Evolutionary conservation across 1,140 invertebrate species (phyloP).

Genomic region (Chionoecetes opilio): DNA sequence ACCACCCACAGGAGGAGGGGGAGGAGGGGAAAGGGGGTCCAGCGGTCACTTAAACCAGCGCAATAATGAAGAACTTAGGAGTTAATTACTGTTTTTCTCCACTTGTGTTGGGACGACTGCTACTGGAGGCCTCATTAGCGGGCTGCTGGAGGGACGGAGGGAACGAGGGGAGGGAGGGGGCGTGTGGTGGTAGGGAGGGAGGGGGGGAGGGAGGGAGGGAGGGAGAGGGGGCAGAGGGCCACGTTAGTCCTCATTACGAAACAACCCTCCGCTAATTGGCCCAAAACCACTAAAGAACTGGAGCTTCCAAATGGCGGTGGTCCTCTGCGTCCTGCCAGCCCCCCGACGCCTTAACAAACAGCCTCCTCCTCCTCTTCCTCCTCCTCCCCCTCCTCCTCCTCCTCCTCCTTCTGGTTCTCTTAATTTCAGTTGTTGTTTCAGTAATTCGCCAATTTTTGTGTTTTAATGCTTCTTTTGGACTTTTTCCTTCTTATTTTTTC

Average conservation of each 20-base stretch:
- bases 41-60: slow-evolving; percentile 49
- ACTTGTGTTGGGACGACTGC: slow-evolving; percentile 41
- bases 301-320: slow-evolving; percentile 15
- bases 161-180: neutral
- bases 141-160: neutral
- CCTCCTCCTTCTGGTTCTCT: neutral
- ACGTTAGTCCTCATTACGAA: slow-evolving; percentile 52
- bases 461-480: neutral
- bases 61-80: slow-evolving; percentile 66
- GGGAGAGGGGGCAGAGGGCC: neutral
- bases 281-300: slow-evolving; percentile 34
- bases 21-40: neutral
- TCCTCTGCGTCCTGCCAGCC: neutral
- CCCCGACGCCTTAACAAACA: too few relatives aligned
- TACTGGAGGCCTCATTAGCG: slow-evolving; percentile 45
- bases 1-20: neutral
- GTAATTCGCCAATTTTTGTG: too few relatives aligned
- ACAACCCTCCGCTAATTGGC: slow-evolving; percentile 59
- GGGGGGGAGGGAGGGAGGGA: neutral
- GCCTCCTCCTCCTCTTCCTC: slow-evolving; percentile 11
- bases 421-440: too few relatives aligned
- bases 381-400: neutral
- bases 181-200: neutral
- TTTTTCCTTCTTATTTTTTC: neutral
- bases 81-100: slow-evolving; percentile 41